Conservation (phyloP, 2,888 invertebrate species). For the Morpho achilles region DNA sequence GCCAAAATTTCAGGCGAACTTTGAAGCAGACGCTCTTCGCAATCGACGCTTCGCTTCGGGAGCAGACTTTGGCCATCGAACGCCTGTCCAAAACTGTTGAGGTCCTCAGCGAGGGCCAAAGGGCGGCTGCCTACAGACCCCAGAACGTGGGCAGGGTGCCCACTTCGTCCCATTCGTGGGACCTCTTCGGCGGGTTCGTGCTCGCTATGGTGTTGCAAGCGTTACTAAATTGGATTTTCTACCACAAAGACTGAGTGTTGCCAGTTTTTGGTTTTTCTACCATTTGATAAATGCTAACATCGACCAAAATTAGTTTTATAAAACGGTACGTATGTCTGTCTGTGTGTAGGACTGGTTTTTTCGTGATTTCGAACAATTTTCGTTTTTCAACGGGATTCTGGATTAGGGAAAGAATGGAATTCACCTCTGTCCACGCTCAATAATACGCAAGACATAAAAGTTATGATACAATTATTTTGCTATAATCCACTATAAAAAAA, state of each 20-base stretch:
- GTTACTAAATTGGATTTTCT: slow-evolving; percentile 60
- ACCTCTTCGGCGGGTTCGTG: slow-evolving; percentile 59
- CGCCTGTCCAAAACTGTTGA: slow-evolving; percentile 51
- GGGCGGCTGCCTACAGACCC: slow-evolving; percentile 32
- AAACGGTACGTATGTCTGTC: no score
- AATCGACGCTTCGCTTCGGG: slow-evolving; percentile 70
- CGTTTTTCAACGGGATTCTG: no score
- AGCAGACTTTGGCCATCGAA: slow-evolving; percentile 70
- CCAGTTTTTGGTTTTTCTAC: slow-evolving; percentile 10
- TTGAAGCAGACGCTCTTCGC: slow-evolving; percentile 66
- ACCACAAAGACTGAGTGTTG: slow-evolving; percentile 54
- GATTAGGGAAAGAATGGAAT: no score
- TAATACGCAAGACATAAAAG: no score
- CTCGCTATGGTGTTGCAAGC: slow-evolving; percentile 62
- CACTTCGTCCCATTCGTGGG: slow-evolving; percentile 50
- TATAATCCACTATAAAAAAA: no score
- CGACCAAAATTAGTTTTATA: slow-evolving; percentile 38
- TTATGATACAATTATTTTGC: no score
- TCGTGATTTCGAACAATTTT: no score
- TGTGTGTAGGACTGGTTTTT: no score
- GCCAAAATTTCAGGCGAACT: slow-evolving; percentile 50
- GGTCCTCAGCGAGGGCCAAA: slow-evolving; percentile 40
- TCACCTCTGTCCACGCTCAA: no score
- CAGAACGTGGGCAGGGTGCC: slow-evolving; percentile 44
- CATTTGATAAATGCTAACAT: slow-evolving; percentile 27